Base-by-base conservation (phyloP, 2,113 vertebrate species). In the Xenus cinereus region DNA sequence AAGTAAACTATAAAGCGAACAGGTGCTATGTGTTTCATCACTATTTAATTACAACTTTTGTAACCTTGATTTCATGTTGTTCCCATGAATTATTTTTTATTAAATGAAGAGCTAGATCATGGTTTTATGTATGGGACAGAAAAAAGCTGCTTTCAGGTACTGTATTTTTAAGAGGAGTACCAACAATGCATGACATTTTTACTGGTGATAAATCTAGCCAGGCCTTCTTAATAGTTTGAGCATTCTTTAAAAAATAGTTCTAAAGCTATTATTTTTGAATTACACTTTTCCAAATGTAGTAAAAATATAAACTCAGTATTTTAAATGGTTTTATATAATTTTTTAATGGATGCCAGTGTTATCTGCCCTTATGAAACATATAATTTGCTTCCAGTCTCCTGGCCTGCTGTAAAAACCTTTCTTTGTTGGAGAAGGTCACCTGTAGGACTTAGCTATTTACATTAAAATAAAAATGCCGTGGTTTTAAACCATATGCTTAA, bases 281-380 rank as follows among this genome's bases (percentile, higher is more conserved):
- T 7, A 11, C 59, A n/a, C 57, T 53, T 71, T 89, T 75, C 72
- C 9, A 90, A 66, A 77, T 69, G 20, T 33, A 80, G 24, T 60
- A 80, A 54, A 94, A 96, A 62, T 79, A 68, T 35, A 92, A 97
- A 74, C 28, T 68, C 85, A 91, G 92, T 92, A 86, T 84, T 74
- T 96, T 93, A 88, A 90, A 89, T 64, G 5, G 28, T 22, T 93
- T 71, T 91, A 81, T 95, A 56, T 59, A 17, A 79, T 82, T 26
- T 81, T 93, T 73, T 80, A 93, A 75, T 92, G 75, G 68, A 88
- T 92, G 48, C 30, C 32, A 62, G 10, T 0, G 2, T 75, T 97
- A 35, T 41, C 39, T 94, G 57, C 73, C 48, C 46, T 94, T 69
- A 53, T 4, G 7, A 82, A 89, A 53, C 50, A 69, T 64, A 7